phyloP scores from a whole-genome alignment of 2,888 invertebrate species.

The Dione juno region DNA sequence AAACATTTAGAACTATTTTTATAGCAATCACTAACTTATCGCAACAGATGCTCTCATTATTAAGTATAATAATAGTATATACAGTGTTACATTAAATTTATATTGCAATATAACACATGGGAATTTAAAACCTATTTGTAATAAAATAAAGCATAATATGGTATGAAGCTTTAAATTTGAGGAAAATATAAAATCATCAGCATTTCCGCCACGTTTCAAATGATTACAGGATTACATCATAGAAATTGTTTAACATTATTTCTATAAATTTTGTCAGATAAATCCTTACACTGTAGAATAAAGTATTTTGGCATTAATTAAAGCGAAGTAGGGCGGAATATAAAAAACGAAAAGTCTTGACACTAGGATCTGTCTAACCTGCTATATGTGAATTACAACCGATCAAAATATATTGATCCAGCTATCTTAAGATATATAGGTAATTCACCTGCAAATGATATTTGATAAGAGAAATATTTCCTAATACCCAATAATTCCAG shows the following conservation, averaged over 20 bases:
- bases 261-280: too few species aligned
- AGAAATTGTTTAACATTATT: constrained; percentile 12
- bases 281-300: too few species aligned
- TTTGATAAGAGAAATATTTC: constrained; percentile 2
- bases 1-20: too few species aligned
- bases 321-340: not conserved
- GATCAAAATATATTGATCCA: not conserved
- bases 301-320: too few species aligned
- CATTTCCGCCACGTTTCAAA: constrained; percentile 37
- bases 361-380: not conserved
- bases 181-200: constrained; percentile 34
- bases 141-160: not conserved
- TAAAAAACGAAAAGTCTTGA: not conserved
- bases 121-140: not conserved
- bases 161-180: constrained; percentile 16
- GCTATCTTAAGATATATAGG: not conserved
- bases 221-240: constrained; percentile 40
- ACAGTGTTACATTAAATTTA: not conserved
- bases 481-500: not conserved
- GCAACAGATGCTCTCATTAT: not conserved
- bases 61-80: constrained; percentile 12
- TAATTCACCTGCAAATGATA: not conserved
- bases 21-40: not conserved
- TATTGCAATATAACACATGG: not conserved
- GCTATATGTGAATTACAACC: too few species aligned